A percentile compares a stretch with the other conserved stretches of the same genome.
Conservation (phyloP, 2,888 invertebrate species). For the Scaptomyza flava region DNA sequence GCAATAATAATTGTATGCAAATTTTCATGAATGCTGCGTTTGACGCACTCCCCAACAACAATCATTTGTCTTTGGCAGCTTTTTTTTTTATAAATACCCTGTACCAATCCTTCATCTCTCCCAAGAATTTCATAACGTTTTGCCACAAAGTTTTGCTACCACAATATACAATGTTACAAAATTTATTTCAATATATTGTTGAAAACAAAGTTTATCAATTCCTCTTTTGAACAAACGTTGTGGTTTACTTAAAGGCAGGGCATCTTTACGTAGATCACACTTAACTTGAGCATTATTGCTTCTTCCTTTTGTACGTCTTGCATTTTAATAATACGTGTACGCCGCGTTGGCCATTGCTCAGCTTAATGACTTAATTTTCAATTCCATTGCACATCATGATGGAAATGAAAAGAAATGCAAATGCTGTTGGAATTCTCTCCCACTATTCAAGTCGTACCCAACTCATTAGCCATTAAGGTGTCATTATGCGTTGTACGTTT, state of each 20-base stretch:
- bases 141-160: no score
- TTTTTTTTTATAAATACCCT: constrained; percentile 16
- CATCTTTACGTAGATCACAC: background rate
- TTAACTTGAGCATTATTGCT: background rate
- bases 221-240: no score
- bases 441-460: constrained; percentile 13
- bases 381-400: constrained; percentile 67
- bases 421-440: constrained; percentile 50
- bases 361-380: constrained; percentile 80
- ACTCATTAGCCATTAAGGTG: constrained; percentile 74
- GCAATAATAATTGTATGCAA: constrained; percentile 78
- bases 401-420: constrained; percentile 63
- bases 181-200: background rate
- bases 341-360: constrained; percentile 33
- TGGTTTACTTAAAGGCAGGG: background rate
- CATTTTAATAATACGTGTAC: constrained; percentile 58
- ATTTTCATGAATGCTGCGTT: constrained; percentile 46
- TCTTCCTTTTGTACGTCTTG: constrained; percentile 16
- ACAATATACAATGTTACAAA: background rate
- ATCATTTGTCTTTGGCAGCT: constrained; percentile 60
- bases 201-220: no score
- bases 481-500: constrained; percentile 72
- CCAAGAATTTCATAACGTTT: background rate
- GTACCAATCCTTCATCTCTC: background rate
- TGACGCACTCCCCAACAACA: constrained; percentile 10